Conservation (phyloP, 2,797 vertebrate genomes). For the Serranus cabrilla region DNA sequence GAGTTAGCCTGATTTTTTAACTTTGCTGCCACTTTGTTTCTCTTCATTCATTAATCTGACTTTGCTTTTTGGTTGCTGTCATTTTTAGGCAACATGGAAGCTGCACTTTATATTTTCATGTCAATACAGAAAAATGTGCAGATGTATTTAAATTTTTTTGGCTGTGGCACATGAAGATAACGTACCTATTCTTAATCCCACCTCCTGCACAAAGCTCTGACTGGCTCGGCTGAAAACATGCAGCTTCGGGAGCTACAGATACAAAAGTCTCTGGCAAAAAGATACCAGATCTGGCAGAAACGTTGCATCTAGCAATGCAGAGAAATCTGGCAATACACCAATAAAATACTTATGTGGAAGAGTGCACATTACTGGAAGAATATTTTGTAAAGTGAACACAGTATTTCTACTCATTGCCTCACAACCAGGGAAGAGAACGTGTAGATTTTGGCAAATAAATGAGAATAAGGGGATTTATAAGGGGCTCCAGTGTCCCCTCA, state of each 20-base stretch:
- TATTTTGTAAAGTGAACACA: no score
- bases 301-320: neutral
- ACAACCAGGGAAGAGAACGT: no score
- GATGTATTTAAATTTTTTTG: neutral
- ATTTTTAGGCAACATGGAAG: neutral
- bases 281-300: neutral
- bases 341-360: no score
- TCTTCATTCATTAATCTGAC: neutral
- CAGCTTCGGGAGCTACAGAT: neutral
- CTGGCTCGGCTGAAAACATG: neutral
- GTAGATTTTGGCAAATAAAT: neutral
- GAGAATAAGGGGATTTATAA: neutral
- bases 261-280: neutral
- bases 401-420: no score
- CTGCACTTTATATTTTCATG: neutral
- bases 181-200: slow-evolving; percentile 6
- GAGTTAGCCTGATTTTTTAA: neutral
- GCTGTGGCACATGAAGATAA: slow-evolving; percentile 17
- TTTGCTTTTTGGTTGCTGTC: neutral
- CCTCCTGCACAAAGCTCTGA: neutral
- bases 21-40: neutral
- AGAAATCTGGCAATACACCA: neutral
- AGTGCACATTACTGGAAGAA: no score
- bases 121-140: neutral
- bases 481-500: no score